Percentiles rank a stretch among this genome's conserved stretches.
Evolutionary conservation across 2,113 vertebrate genomes (phyloP).

Genomic region (Capreolus pygargus): DNA sequence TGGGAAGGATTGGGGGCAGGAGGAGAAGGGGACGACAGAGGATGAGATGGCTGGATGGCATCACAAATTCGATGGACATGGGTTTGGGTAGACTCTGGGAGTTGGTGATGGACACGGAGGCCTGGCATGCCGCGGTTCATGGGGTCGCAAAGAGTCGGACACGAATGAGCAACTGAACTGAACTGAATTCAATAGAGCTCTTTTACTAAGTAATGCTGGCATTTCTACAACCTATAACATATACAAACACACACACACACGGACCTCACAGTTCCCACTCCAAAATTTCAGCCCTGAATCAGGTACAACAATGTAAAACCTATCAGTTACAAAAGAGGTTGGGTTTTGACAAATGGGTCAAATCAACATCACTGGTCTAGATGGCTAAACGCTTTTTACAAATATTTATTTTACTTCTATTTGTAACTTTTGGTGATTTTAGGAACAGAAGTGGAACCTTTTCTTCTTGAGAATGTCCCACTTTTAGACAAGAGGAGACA

Average conservation of each 20-base stretch:
- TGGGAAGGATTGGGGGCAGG: background rate
- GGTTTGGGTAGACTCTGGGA: background rate
- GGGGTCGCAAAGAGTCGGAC: background rate
- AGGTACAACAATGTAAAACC: background rate
- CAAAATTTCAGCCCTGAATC: background rate
- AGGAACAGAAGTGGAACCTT: background rate
- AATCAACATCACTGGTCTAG: background rate
- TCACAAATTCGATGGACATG: rapidly evolving
- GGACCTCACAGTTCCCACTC: background rate
- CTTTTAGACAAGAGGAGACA: background rate
- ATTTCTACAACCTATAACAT: background rate
- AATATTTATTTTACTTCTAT: background rate
- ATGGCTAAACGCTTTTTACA: background rate
- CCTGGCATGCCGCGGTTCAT: background rate
- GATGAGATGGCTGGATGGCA: background rate
- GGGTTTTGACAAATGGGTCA: background rate
- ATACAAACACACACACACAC: background rate
- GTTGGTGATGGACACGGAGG: background rate
- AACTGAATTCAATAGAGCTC: background rate
- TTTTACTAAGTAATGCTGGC: background rate
- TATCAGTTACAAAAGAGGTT: background rate
- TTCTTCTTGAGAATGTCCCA: background rate
- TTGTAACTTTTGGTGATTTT: background rate
- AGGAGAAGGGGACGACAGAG: background rate
- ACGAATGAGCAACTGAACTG: rapidly evolving